Conservation (phyloP, 2,797 vertebrate species). For the Muscicapa comitata region DNA sequence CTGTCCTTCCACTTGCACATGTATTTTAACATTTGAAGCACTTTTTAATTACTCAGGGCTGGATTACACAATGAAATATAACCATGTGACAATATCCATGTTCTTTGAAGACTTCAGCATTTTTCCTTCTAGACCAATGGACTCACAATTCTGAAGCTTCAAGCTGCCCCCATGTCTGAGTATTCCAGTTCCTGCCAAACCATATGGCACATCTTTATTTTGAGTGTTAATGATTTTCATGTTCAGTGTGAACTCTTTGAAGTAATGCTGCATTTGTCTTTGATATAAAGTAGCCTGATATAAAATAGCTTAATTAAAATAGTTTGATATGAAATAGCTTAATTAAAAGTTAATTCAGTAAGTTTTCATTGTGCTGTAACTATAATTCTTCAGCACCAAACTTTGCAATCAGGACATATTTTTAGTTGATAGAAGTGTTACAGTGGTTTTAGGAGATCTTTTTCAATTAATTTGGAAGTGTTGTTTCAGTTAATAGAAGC, state of each 20-base stretch:
- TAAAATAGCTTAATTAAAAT: constrained; percentile 35
- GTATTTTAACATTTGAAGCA: neutral
- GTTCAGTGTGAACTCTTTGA: constrained; percentile 25
- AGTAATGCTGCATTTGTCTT: constrained; percentile 19
- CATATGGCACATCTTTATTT: constrained; percentile 1
- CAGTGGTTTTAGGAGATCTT: constrained; percentile 1
- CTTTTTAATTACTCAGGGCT: neutral
- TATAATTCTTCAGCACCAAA: neutral
- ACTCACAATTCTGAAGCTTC: neutral
- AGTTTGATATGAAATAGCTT: constrained; percentile 3
- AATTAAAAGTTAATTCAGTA: constrained; percentile 41
- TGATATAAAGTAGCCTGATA: neutral
- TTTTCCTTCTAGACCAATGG: neutral
- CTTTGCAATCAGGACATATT: neutral
- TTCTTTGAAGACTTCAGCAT: neutral
- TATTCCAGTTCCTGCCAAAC: neutral
- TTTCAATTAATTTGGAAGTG: neutral
- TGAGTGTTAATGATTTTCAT: constrained; percentile 4
- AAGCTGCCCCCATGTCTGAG: neutral
- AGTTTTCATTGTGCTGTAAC: neutral
- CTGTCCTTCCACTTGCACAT: neutral
- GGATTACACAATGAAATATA: neutral
- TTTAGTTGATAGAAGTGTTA: neutral
- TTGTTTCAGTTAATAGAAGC: neutral
- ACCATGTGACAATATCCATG: neutral